phyloP scores from a whole-genome alignment of 2,888 invertebrate genomes.

The Digitonthophagus gazella region DNA sequence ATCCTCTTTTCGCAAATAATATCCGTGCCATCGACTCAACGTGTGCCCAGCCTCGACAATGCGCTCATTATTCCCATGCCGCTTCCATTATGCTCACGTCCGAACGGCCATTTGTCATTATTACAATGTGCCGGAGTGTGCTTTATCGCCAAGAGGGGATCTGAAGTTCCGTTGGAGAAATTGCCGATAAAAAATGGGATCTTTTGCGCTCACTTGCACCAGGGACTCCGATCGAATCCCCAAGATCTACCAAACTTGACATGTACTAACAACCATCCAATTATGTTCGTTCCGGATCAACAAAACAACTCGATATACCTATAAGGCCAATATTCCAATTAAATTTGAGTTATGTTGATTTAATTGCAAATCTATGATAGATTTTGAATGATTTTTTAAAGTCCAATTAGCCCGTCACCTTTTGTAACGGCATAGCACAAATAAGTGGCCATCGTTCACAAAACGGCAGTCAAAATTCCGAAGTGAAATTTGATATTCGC shows the following conservation, averaged over 20 bases:
- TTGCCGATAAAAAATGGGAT: background rate
- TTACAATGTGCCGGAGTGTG: conserved; percentile 28
- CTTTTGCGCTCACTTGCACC: background rate
- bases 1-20: conserved; percentile 27
- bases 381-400: too few species aligned
- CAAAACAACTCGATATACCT: too few species aligned
- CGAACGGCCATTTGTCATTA: conserved; percentile 40
- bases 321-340: too few species aligned
- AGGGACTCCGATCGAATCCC: too few species aligned
- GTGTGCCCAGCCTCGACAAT: conserved; percentile 34
- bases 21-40: conserved; percentile 34
- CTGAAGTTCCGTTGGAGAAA: background rate
- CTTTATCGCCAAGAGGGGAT: background rate
- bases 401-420: too few species aligned
- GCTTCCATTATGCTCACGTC: conserved; percentile 38
- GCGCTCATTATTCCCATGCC: conserved; percentile 38
- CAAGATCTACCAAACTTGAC: too few species aligned
- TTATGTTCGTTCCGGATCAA: too few species aligned
- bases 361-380: too few species aligned
- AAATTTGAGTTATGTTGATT: too few species aligned
- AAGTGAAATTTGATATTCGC: background rate
- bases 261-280: too few species aligned
- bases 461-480: background rate
- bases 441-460: too few species aligned
- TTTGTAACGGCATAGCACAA: too few species aligned